A percentile compares a stretch with the other conserved stretches of the same genome.
These are phyloP conservation scores for Chelonus insularis DNA, from an alignment of 1,140 invertebrate species.

Conservation along the genomic window DNA sequence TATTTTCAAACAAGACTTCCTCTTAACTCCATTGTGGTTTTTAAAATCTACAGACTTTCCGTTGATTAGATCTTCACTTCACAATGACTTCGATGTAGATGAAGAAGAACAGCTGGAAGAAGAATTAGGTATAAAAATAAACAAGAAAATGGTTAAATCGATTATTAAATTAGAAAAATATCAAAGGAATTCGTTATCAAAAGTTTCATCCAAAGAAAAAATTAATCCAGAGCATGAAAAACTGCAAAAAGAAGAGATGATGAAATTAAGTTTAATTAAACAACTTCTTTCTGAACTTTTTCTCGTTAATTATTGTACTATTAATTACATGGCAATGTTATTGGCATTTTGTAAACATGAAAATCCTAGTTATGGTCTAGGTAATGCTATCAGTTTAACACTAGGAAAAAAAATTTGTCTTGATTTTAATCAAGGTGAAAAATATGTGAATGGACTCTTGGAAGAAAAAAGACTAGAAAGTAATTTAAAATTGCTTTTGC, in stretches of 20 bases:
- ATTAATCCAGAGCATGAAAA: constrained; percentile 23
- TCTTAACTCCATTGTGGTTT: constrained; percentile 61
- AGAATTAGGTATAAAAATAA: neutral
- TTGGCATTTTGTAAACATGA: constrained; percentile 64
- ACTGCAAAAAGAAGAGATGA: constrained; percentile 4
- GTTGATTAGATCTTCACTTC: too few relatives aligned
- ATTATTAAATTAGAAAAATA: too few relatives aligned
- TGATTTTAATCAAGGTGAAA: constrained; percentile 54
- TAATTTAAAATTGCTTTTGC: constrained; percentile 6
- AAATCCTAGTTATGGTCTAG: constrained; percentile 60
- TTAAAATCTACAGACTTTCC: too few relatives aligned
- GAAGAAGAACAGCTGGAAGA: constrained; percentile 39
- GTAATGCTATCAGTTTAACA: constrained; percentile 61
- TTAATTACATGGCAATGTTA: constrained; percentile 66
- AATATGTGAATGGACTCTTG: constrained; percentile 28
- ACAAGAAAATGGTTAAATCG: neutral
- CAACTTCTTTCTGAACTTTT: constrained; percentile 63
- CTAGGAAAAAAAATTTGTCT: constrained; percentile 61
- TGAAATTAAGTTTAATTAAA: constrained; percentile 56
- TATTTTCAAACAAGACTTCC: constrained; percentile 50
- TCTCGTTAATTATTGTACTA: constrained; percentile 46
- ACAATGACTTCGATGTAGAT: too few relatives aligned
- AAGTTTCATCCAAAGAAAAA: neutral
- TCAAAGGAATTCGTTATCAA: too few relatives aligned
- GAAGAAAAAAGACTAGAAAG: constrained; percentile 12